Percentiles rank a stretch among this genome's conserved stretches.
Evolutionary conservation across 53 echinoderm and acorn worm genomes (phyloP).

Genomic region (Crossaster papposus): DNA sequence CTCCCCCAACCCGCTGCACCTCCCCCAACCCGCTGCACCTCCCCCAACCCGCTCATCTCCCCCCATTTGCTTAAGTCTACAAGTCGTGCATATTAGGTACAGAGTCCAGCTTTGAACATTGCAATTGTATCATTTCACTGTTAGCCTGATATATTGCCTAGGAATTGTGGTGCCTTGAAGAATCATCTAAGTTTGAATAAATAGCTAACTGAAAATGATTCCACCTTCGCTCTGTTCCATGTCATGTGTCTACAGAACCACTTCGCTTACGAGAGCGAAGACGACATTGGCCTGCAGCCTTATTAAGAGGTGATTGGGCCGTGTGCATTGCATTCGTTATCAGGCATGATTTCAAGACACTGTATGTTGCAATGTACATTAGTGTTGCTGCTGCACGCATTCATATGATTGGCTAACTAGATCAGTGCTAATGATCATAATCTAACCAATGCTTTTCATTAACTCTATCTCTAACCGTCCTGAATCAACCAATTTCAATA

Average conservation of each 20-base stretch:
- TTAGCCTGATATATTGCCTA: neutral
- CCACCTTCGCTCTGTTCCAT: neutral
- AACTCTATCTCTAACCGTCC: no score
- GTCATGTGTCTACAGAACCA: constrained; percentile 51
- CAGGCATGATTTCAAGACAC: constrained; percentile 29
- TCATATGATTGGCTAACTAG: neutral
- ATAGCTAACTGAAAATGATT: neutral
- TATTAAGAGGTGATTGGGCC: constrained; percentile 38
- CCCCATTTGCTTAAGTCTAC: neutral
- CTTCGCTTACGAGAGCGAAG: constrained; percentile 63
- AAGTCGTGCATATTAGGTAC: neutral
- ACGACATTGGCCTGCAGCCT: constrained; percentile 10
- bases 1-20: no score
- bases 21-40: no score
- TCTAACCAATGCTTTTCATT: no score
- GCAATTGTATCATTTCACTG: neutral
- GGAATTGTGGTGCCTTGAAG: neutral
- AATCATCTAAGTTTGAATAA: neutral
- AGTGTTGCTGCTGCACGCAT: neutral
- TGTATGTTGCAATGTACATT: neutral
- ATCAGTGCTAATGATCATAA: neutral
- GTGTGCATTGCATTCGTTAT: constrained; percentile 18
- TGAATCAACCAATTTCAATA: no score
- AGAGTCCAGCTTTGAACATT: neutral
- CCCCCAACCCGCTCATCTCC: no score